These are phyloP conservation scores for Furcula furcula DNA, from an alignment of 2,888 invertebrate genomes.

Conservation along the genomic window DNA sequence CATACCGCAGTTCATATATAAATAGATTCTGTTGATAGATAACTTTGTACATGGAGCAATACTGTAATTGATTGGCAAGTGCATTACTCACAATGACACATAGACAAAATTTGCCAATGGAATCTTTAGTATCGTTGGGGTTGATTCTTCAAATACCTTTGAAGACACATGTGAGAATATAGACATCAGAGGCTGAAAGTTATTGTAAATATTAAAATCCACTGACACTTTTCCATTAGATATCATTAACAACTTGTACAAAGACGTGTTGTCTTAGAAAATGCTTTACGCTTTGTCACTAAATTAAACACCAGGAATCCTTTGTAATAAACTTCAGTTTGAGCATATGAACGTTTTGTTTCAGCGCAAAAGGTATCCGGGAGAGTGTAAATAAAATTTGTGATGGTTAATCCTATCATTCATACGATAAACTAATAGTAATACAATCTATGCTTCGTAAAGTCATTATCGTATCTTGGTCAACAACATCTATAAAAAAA, in stretches of 20 bases:
- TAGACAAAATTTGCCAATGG: slow-evolving; percentile 44
- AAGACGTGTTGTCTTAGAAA: slow-evolving; percentile 6
- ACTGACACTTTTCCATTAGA: slow-evolving; percentile 18
- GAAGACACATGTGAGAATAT: not conserved
- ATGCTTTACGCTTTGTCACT: slow-evolving; percentile 25
- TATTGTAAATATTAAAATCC: slow-evolving; percentile 5
- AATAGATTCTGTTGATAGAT: slow-evolving; percentile 33
- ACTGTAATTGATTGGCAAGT: slow-evolving; percentile 48
- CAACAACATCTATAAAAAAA: slow-evolving; percentile 14
- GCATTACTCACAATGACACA: slow-evolving; percentile 35
- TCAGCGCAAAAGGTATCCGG: slow-evolving; percentile 68
- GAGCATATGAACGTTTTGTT: slow-evolving; percentile 61
- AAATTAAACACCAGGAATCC: slow-evolving; percentile 8
- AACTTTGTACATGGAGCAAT: slow-evolving; percentile 29
- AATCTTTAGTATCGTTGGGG: slow-evolving; percentile 23
- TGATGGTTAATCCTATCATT: slow-evolving; percentile 34
- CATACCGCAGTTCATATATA: slow-evolving; percentile 17
- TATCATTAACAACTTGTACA: slow-evolving; percentile 12
- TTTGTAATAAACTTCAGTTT: slow-evolving; percentile 15
- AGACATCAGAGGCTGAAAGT: not conserved
- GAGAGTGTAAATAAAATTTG: slow-evolving; percentile 54
- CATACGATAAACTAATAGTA: slow-evolving; percentile 19
- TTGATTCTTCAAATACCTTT: slow-evolving; percentile 10
- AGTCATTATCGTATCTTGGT: slow-evolving; percentile 13
- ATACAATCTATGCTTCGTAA: slow-evolving; percentile 19